phyloP scores from a whole-genome alignment of 2,797 vertebrate species.

The Stomatorhinus walkeri region DNA sequence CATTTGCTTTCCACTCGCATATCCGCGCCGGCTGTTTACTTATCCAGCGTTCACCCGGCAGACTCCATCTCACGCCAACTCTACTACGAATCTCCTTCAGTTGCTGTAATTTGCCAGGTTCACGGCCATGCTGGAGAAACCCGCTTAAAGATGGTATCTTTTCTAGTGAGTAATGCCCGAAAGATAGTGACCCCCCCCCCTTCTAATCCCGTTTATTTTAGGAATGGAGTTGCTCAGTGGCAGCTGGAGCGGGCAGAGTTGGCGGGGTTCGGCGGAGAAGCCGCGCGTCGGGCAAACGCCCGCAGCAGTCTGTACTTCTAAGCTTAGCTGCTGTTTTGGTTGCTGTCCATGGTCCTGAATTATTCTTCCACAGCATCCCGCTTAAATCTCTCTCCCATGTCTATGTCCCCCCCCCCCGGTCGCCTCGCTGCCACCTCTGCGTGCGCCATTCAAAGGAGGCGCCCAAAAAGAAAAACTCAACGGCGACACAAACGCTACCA shows the following conservation, averaged over 20 bases:
- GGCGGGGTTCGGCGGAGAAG: not conserved
- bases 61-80: not conserved
- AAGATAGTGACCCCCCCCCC: not conserved
- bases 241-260: not conserved
- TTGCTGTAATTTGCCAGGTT: not conserved
- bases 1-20: not conserved
- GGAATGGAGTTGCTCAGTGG: not conserved
- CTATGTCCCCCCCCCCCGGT: not conserved
- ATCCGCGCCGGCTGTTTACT: not conserved
- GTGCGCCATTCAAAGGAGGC: not conserved
- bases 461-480: not conserved
- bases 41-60: not conserved
- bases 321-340: not conserved
- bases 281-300: not conserved
- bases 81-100: not conserved
- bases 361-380: constrained; percentile 44
- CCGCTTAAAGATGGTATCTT: not conserved
- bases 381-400: not conserved
- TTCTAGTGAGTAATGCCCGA: not conserved
- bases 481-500: not conserved
- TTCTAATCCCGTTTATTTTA: not conserved
- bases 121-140: not conserved
- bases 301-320: not conserved
- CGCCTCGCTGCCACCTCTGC: not conserved
- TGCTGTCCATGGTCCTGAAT: constrained; percentile 75